Evolutionary conservation across 2,888 invertebrate genomes (phyloP).

Genomic region (Cheiracanthium punctorium): DNA sequence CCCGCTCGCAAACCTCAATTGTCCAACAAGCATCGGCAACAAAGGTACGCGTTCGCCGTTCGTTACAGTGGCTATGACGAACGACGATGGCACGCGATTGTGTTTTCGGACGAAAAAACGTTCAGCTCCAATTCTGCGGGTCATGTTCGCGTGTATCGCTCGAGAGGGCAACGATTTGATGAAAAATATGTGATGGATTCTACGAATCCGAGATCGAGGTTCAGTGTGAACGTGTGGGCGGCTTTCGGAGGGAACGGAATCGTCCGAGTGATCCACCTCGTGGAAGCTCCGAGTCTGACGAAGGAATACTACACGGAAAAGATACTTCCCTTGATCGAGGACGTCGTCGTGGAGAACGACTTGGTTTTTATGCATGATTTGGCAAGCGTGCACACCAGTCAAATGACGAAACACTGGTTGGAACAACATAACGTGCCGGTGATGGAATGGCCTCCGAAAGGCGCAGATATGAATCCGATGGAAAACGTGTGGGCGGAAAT

Average conservation of each 20-base stretch:
- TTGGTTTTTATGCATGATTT: conserved; percentile 38
- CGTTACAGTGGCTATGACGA: neutral
- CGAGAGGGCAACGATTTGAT: conserved; percentile 15
- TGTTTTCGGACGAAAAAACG: conserved; percentile 46
- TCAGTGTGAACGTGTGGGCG: conserved; percentile 20
- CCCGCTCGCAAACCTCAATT: conserved; percentile 30
- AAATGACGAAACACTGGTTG: neutral
- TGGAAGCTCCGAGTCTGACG: neutral
- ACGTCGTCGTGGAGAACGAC: neutral
- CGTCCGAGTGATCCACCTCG: neutral
- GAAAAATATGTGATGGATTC: neutral
- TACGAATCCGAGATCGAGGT: neutral
- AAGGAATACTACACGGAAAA: neutral
- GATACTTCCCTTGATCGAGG: neutral
- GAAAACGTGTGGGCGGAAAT: conserved; percentile 37
- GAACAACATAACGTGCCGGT: neutral
- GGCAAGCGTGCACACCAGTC: conserved; percentile 32
- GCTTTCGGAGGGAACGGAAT: neutral
- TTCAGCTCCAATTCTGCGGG: neutral
- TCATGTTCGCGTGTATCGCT: conserved; percentile 17
- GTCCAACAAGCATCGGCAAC: neutral
- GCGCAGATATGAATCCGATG: conserved; percentile 42
- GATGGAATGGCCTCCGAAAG: conserved; percentile 27
- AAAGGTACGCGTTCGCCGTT: neutral
- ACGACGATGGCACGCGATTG: neutral